Conservation (phyloP, 1,140 invertebrate species). For the Plutomurus gul region DNA sequence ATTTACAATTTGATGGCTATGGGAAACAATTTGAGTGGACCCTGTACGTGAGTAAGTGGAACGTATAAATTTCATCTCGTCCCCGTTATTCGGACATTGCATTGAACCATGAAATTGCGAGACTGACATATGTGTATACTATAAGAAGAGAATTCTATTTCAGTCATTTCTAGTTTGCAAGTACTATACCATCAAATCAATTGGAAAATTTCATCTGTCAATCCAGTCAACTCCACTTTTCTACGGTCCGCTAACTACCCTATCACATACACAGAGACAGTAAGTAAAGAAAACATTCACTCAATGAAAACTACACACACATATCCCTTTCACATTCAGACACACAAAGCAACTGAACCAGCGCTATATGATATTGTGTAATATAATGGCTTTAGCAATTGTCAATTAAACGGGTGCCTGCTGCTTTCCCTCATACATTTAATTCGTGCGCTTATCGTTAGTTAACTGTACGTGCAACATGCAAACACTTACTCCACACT, state of each 20-base stretch:
- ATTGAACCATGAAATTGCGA: conserved; percentile 8
- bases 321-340: background rate
- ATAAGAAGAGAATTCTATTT: conserved; percentile 1
- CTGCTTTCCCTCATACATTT: background rate
- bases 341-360: too few species aligned
- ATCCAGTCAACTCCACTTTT: background rate
- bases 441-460: background rate
- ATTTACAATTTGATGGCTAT: background rate
- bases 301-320: background rate
- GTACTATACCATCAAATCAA: background rate
- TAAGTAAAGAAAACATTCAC: background rate
- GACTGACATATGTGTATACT: too few species aligned
- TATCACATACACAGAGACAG: background rate
- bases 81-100: background rate
- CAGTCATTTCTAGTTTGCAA: background rate
- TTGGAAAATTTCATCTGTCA: conserved; percentile 24
- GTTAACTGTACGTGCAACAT: background rate
- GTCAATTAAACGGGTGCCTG: background rate
- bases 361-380: too few species aligned
- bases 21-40: too few species aligned
- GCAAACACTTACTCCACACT: conserved; percentile 1
- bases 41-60: too few species aligned
- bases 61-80: too few species aligned
- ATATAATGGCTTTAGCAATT: background rate
- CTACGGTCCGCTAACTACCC: background rate